Evolutionary conservation across 2,113 vertebrate genomes (phyloP), one percentile per base, ranked within the genome.

Genomic region (Gnathonemus longibarbis): DNA sequence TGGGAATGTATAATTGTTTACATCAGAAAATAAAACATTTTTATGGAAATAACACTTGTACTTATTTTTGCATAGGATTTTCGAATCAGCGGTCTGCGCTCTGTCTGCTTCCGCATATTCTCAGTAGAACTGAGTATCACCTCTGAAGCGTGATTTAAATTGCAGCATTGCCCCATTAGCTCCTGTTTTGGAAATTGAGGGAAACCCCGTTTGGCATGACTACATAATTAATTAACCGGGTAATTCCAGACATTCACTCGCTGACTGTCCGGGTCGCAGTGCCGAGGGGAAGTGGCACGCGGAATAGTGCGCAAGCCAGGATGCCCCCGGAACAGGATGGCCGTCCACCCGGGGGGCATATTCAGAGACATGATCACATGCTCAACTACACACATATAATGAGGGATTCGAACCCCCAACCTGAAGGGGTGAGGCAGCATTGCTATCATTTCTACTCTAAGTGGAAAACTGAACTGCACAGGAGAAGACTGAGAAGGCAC

Each of bases 1-100:
- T 90, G 87, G 52, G 15, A 85, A 91, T 91, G 91, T 89, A 89
- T 15, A 85, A 90, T 92, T 95, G 95, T 95, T 94, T 93, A 85
- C 46, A 53, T 42, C 27, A 35, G 15, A 53, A 88, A 35, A 45
- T 62, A 42, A 88, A 62, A 19, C 39, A 66, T 45, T 66, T 87
- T 87, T 87, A 56, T 53, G n/a, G n/a, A 87, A 87, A 56, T 39
- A 56, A 53, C 35, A 35, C 1, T 27, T 27, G 24, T 50, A 48
- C 13, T 87, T 35, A 39, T 39, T 53, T 24, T 31, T 87, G 46
- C 24, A 17, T 53, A 17, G 31, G 49, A 52, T 3, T 87, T 84
- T 17, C 21, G 39, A 83, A 24, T 17, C 5, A 35, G 15, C 10
- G 13, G 74, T 5, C 74, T 27, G 17, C 2, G 27, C 3, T 1